phyloP scores from a whole-genome alignment of 2,113 vertebrate genomes.

The Centropus unirufus region DNA sequence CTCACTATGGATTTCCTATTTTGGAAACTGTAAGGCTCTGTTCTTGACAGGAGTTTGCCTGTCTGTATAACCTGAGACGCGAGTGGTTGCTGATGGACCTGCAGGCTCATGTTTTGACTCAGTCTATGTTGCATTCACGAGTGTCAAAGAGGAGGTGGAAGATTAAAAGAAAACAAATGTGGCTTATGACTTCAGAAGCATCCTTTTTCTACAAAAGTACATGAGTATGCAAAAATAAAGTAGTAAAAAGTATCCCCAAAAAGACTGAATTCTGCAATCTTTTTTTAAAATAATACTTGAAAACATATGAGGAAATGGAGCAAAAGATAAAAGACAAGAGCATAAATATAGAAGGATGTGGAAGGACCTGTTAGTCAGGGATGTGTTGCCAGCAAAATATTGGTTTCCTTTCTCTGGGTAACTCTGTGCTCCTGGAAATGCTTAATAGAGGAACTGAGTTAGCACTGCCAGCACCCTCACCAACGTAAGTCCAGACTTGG shows the following conservation, averaged over 20 bases:
- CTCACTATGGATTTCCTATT: background rate
- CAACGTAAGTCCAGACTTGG: background rate
- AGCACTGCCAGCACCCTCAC: background rate
- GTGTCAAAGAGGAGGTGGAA: background rate
- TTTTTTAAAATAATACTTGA: background rate
- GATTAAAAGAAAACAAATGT: background rate
- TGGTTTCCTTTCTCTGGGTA: background rate
- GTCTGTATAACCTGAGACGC: fast-evolving
- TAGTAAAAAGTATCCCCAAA: background rate
- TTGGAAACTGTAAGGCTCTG: background rate
- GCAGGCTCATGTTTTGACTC: background rate
- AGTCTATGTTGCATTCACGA: background rate
- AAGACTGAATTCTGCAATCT: background rate
- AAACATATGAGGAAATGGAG: background rate
- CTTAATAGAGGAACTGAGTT: background rate
- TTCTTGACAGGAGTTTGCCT: background rate
- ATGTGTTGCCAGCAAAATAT: background rate
- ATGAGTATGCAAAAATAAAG: background rate
- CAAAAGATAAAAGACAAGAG: background rate
- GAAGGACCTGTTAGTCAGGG: background rate
- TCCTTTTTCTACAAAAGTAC: background rate
- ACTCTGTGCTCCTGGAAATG: background rate
- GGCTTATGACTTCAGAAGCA: background rate
- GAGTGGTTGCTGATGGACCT: background rate
- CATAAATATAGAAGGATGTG: background rate